Conservation (phyloP, 2,888 invertebrate genomes). For the Polylopha cassiicola region DNA sequence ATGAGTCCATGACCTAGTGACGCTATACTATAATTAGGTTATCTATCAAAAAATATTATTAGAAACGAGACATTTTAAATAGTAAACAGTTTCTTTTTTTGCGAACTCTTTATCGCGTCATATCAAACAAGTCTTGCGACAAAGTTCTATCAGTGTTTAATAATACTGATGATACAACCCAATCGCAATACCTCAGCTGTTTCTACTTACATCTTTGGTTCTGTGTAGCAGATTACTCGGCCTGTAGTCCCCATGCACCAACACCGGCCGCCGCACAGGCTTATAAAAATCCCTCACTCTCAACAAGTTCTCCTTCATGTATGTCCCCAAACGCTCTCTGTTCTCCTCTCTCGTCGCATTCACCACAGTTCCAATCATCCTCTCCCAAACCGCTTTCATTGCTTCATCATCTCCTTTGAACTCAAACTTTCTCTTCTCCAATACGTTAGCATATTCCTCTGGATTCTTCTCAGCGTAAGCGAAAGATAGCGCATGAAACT, state of each 20-base stretch:
- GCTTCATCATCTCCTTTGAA: conserved; percentile 19
- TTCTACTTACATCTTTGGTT: conserved; percentile 5
- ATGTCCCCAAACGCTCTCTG: conserved; percentile 30
- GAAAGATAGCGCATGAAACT: conserved; percentile 58
- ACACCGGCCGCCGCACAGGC: conserved; percentile 31
- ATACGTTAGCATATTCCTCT: conserved; percentile 38
- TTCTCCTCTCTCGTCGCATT: conserved; percentile 32
- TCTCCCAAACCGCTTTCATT: conserved; percentile 19
- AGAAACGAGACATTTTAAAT: no score
- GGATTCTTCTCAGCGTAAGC: conserved; percentile 39
- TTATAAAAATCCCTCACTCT: conserved; percentile 25
- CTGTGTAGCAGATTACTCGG: conserved; percentile 38
- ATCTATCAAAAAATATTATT: no score
- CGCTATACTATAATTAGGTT: no score
- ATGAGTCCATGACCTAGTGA: no score
- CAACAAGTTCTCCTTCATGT: conserved; percentile 22
- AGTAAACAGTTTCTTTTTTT: no score
- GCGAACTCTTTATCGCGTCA: no score
- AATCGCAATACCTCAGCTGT: no score
- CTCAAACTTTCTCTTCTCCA: conserved; percentile 27
- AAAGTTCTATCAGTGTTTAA: no score
- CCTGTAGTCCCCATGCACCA: conserved; percentile 49
- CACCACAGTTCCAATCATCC: conserved; percentile 24
- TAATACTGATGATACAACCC: no score
- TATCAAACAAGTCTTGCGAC: no score